Evolutionary conservation across 2,113 vertebrate species (phyloP), one percentile per base, ranked within the genome.

Genomic region (Anoplopoma fimbria): DNA sequence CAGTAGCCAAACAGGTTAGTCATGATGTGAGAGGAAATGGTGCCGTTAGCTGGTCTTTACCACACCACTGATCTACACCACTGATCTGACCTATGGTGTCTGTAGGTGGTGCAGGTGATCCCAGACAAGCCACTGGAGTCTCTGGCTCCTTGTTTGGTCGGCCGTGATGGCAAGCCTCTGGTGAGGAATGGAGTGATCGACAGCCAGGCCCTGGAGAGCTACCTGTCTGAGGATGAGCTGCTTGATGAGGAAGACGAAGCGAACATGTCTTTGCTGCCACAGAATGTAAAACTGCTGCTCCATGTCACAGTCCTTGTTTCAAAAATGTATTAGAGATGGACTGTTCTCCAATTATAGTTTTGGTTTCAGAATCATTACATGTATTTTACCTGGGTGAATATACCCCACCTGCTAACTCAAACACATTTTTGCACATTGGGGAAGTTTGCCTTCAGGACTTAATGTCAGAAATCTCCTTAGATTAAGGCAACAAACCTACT

Each of bases 1-100:
- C 97, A 34, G 62, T 97, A 23, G 97, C 97, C 74, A 97, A 96
- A 86, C 96, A 97, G 96, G 97, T 97, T 53, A 61, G 79, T 77
- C 33, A 47, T 6, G 7, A 0, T 13, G 12, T 23, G 17, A 9
- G 9, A 27, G 12, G 23, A 8, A 25, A 33, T 4, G 0, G 12
- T 0, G 5, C 7, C 33, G 21, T 27, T 49, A 25, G 7, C n/a
- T n/a, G n/a, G n/a, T n/a, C n/a, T n/a, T n/a, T n/a, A n/a, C n/a
- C n/a, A n/a, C 15, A 0, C 29, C 21, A 9, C 27, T 69, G 1
- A 65, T 17, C 31, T 17, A n/a, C 15, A 0, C 29, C 21, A 9
- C 27, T 69, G 1, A 65, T 17, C 31, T 17, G 23, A 5, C n/a
- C 51, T 25, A 1, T 64, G 14, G 25, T 9, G 69, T 82, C 89